These are phyloP conservation scores for Cheilosia scutellata DNA, from an alignment of 2,888 invertebrate genomes.

Conservation along the genomic window DNA sequence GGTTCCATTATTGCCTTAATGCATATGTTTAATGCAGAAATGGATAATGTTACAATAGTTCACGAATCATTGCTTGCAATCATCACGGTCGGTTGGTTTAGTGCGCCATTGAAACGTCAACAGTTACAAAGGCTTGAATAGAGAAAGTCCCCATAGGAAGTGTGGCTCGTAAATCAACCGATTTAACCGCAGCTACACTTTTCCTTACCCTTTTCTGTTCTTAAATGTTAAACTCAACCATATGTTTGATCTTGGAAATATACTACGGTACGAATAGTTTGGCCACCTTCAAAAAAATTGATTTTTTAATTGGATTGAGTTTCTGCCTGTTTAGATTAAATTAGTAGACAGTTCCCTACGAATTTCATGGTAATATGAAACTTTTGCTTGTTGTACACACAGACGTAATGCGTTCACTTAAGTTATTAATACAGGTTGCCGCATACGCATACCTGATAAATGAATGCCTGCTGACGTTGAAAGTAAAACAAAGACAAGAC, in stretches of 20 bases:
- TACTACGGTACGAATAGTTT: neutral
- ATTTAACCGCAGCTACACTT: neutral
- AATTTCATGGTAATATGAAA: too few relatives aligned
- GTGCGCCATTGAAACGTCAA: neutral
- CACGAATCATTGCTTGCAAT: neutral
- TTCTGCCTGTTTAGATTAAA: neutral
- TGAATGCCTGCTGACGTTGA: too few relatives aligned
- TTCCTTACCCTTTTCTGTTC: too few relatives aligned
- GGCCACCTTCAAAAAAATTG: neutral
- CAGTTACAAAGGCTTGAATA: neutral
- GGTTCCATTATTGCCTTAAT: neutral
- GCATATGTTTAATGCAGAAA: neutral
- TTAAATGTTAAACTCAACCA: too few relatives aligned
- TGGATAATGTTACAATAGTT: neutral
- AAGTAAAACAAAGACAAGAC: too few relatives aligned
- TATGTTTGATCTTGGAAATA: too few relatives aligned
- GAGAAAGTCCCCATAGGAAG: neutral
- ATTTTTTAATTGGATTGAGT: neutral
- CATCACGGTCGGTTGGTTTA: conserved; percentile 1
- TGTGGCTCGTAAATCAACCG: neutral
- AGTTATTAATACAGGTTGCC: too few relatives aligned
- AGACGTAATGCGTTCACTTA: too few relatives aligned
- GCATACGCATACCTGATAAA: too few relatives aligned
- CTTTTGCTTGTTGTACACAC: too few relatives aligned
- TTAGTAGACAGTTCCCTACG: too few relatives aligned